Evolutionary conservation across 2,888 invertebrate species (phyloP), one percentile per base, ranked within the genome.

Genomic region (Nematopogon swammerdamellus): DNA sequence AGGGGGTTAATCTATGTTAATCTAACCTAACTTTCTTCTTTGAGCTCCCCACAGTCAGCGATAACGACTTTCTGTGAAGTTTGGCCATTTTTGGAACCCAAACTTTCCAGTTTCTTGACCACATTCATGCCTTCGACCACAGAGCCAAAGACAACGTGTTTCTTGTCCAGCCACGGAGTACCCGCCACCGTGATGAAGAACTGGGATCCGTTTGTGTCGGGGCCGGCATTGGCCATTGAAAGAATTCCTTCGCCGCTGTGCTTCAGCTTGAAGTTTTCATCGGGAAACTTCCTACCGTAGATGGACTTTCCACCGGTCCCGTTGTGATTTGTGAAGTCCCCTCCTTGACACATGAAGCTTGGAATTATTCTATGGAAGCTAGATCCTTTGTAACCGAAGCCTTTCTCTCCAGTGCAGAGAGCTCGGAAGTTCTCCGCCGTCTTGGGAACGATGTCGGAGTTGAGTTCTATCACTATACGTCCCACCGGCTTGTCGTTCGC

Each of bases 141-240:
- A 58, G 86, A 76, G 48, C 97, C 97, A 70, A 97, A 97, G 1
- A 96, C 96, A 53, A 97, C 97, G 69, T 97, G 97, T 72, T 93
- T 93, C 64, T 87, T 88, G 64, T 97, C 95, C 63, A 97, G 81
- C 97, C 97, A 98, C 46, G 88, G 82, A 45, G 97, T 97, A 67
- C 94, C 91, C 42, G 87, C 91, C 55, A 95, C 94, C 55, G 95
- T 95, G 60, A 98, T 87, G 73, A 98, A 98, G 82, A 97, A 98
- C 73, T 98, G 97, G 53, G 95, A 95, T 49, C 97, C 97, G 71
- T 97, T 97, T 55, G 97, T 96, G 68, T 95, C 90, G 20, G 93
- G 90, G 18, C 97, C 97, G 62, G 95, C 91, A 72, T 97, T 97
- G 50, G 96, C 96, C 96, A 97, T 97, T 6, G 96, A 96, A 64